Evolutionary conservation across 2,888 invertebrate species (phyloP).

Genomic region (Megamerina dolium): DNA sequence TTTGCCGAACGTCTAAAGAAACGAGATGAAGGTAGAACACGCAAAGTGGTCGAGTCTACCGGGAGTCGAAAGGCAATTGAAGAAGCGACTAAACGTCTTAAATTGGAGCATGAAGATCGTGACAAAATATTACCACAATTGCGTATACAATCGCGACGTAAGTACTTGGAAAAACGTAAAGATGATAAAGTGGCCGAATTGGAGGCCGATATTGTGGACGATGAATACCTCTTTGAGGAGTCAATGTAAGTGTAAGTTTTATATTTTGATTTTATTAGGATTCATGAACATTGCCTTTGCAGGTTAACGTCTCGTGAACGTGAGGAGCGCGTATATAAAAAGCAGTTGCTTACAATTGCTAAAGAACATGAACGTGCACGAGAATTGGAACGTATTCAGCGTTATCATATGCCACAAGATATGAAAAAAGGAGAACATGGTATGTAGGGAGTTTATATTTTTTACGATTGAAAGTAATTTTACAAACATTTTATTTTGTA

Average conservation of each 20-base stretch:
- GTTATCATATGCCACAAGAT: conserved; percentile 92
- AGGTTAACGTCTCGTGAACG: conserved; percentile 83
- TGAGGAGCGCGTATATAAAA: conserved; percentile 81
- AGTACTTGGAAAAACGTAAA: conserved; percentile 92
- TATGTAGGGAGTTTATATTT: conserved; percentile 25
- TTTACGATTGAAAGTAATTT: neutral
- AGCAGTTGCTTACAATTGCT: conserved; percentile 80
- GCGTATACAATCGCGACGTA: conserved; percentile 82
- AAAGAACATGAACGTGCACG: conserved; percentile 93
- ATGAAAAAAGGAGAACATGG: conserved; percentile 66
- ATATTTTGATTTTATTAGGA: no score
- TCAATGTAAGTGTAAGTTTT: conserved; percentile 74
- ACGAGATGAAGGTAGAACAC: conserved; percentile 81
- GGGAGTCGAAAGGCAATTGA: conserved; percentile 66
- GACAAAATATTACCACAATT: conserved; percentile 83
- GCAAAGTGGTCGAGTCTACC: conserved; percentile 65
- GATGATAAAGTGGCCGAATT: conserved; percentile 93
- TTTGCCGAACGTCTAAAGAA: conserved; percentile 82
- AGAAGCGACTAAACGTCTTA: conserved; percentile 86
- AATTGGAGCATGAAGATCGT: conserved; percentile 78
- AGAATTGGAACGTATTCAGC: conserved; percentile 84
- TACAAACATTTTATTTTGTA: conserved; percentile 18
- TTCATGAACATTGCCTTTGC: no score
- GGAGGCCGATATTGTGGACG: conserved; percentile 91
- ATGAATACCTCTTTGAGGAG: conserved; percentile 90